A percentile compares a stretch with the other conserved stretches of the same genome.
Conservation (phyloP, 2,113 vertebrate species). For the Pygathrix nemaeus region DNA sequence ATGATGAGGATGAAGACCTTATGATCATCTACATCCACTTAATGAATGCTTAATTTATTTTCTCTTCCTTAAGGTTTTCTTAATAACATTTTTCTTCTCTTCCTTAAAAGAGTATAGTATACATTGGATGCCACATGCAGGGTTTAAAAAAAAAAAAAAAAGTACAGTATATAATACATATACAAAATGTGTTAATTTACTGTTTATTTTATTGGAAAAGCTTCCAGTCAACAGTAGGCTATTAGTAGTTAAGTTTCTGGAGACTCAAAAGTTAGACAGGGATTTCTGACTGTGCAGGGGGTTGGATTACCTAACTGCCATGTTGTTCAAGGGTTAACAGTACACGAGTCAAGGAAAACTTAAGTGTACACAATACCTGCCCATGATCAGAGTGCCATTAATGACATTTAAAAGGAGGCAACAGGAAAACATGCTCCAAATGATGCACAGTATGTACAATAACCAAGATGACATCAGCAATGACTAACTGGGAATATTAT, state of each 20-base stretch:
- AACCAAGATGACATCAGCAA: background rate
- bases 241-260: background rate
- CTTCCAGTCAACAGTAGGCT: too few relatives aligned
- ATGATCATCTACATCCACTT: background rate
- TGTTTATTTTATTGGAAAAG: background rate
- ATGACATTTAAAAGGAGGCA: background rate
- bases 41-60: background rate
- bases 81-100: background rate
- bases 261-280: background rate
- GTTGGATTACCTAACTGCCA: background rate
- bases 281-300: background rate
- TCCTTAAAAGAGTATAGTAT: background rate
- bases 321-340: background rate
- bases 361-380: background rate
- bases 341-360: background rate
- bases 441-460: background rate
- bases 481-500: background rate
- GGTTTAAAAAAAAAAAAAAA: too few relatives aligned
- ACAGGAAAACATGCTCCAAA: background rate
- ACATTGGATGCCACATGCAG: background rate
- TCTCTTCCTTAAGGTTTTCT: background rate
- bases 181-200: background rate
- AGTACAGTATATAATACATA: background rate
- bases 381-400: background rate
- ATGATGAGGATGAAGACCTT: background rate